Base-by-base conservation (phyloP, 2,888 invertebrate genomes). In the Physocephala rufipes region DNA sequence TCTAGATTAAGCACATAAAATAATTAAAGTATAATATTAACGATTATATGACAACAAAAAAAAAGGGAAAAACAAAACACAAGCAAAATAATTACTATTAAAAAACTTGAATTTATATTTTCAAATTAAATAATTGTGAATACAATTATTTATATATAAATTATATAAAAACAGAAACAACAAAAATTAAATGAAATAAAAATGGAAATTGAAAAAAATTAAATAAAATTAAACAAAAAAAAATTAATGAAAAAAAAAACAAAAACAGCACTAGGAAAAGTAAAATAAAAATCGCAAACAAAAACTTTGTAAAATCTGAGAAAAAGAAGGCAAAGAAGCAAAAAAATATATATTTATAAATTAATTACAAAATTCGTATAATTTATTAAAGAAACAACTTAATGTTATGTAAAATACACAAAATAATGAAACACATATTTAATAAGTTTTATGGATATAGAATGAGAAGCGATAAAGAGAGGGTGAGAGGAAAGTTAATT, bases 401-500 rank as follows among this genome's bases (percentile, higher is more conserved):
- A 69, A 26, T 69, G 63, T 59, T 67, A 66, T 58, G 58, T 30
- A 70, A 19, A 68, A 66, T 21, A 47, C 16, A 45, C n/a, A 58
- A 24, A 24, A 58, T 13, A 7, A 21, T 28, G 24, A 58, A 7
- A 21, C 7, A 21, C 26, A 28, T 36, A 30, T 28, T 68, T 36
- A 9, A 7, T 61, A 68, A 61, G 59, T 68, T 67, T 67, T 59
- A 59, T 55, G 59, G 30, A 61, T 19, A 3, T 61, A 68, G 51
- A 69, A 73, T 73, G 74, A 36, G 36, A n/a, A n/a, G n/a, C n/a
- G n/a, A n/a, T n/a, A n/a, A n/a, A n/a, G n/a, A n/a, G n/a, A n/a
- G n/a, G n/a, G n/a, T n/a, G n/a, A n/a, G n/a, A n/a, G 71, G 65
- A 74, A 71, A 73, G 70, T 59, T 67, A 55, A 75, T 70, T 58